Conservation (phyloP, 2,888 invertebrate genomes). For the Dastarcus helophoroides region DNA sequence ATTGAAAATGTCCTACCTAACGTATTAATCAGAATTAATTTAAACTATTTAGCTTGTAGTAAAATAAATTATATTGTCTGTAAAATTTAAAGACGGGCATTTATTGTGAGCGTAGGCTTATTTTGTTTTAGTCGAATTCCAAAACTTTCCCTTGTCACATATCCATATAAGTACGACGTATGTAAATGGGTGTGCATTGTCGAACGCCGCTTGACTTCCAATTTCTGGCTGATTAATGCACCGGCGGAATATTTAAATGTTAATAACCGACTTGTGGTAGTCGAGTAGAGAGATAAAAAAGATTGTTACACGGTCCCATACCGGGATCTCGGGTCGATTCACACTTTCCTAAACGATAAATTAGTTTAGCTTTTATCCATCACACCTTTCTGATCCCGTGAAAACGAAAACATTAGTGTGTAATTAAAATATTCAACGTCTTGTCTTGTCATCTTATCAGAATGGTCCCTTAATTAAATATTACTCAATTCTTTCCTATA, state of each 20-base stretch:
- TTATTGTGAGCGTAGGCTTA: no score
- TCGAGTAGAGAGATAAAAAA: conserved; percentile 31
- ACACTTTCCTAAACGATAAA: conserved; percentile 34
- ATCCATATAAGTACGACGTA: conserved; percentile 10
- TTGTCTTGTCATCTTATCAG: no score
- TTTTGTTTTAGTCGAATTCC: no score
- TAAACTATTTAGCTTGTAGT: no score
- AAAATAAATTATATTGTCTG: no score
- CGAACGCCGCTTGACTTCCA: conserved; percentile 21
- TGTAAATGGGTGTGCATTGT: conserved; percentile 20
- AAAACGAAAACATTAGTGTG: not conserved
- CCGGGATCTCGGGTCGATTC: conserved; percentile 33
- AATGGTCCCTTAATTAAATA: no score
- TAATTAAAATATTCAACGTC: not conserved
- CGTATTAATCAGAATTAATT: no score
- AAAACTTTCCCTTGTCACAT: no score
- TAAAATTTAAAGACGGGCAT: no score
- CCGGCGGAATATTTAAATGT: conserved; percentile 28
- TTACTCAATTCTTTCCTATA: no score
- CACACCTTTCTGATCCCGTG: conserved; percentile 2
- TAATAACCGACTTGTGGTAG: conserved; percentile 31
- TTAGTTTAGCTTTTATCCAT: conserved; percentile 24
- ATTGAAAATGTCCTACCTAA: no score
- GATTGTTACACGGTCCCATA: conserved; percentile 34
- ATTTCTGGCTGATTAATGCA: conserved; percentile 24